Evolutionary conservation across 2,888 invertebrate species (phyloP), one percentile per base, ranked within the genome.

Genomic region (Ophion obscuratus): DNA sequence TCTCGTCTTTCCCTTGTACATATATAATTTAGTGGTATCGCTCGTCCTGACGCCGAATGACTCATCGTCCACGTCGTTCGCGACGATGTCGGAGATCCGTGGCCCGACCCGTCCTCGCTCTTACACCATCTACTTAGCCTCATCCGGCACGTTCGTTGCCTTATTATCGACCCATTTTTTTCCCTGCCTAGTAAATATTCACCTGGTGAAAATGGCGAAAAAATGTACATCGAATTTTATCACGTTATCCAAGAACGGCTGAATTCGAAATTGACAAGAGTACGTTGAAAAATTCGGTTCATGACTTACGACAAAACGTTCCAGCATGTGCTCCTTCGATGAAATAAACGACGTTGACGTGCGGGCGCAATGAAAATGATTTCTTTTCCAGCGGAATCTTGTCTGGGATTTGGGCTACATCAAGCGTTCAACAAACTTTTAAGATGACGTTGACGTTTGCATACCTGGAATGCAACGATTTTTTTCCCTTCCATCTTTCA

Each of bases 41-140:
- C 62, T 74, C 24, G 66, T 17, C 61, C 20, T 24, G 47, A 77
- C 68, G 59, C 17, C 53, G 40, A 57, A 81, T 78, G 73, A 81
- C 59, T 82, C 78, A 78, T 78, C 78, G 74, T 84, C 62, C 31
- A 53, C 67, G 40, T 44, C 67, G 27, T 36, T 20, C 27, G 24
- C 24, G 44, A 53, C 81, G 40, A 14, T 62, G 59, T 59, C 36
- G 24, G 61, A n/a, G 47, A 68, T 74, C 20, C 62, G 24, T 57
- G 66, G 71, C 47, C 40, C 24, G 61, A 74, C 53, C 57, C 36
- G 66, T 73, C 77, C n/a, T 36, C 61, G 36, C 76, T 44, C 57
- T 44, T 57, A 70, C 44, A 80, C n/a, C 27, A 62, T 53, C 31
- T 9, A 47, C 17, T 2, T 47, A 53, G 27, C 53, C 24, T 80